phyloP scores from a whole-genome alignment of 2,797 vertebrate species.

The Phataginus tricuspis region DNA sequence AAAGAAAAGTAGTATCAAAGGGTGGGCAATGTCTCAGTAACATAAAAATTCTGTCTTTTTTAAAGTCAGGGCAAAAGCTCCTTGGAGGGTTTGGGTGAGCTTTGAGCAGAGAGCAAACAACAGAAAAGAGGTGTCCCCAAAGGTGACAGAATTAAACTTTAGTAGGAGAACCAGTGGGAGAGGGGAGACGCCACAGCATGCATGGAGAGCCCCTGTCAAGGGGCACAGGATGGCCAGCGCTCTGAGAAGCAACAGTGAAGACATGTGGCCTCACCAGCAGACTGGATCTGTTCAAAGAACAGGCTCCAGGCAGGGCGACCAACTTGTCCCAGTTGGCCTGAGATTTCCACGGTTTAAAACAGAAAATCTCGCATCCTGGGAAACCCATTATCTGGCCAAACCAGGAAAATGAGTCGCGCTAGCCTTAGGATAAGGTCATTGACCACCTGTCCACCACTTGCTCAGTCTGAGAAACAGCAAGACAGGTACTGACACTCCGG shows the following conservation, averaged over 20 bases:
- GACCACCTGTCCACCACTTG: no score
- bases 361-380: neutral
- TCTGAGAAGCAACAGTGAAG: neutral
- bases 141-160: no score
- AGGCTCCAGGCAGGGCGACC: neutral
- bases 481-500: neutral
- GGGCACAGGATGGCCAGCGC: accelerated
- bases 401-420: neutral
- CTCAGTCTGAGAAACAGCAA: neutral
- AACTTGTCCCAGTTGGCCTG: neutral
- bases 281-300: neutral
- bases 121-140: neutral
- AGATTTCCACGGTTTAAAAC: neutral
- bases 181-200: accelerated
- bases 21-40: neutral
- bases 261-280: accelerated
- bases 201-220: neutral
- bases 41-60: neutral
- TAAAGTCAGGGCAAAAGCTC: neutral
- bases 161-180: neutral
- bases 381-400: neutral
- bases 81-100: neutral
- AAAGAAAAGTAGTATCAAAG: neutral
- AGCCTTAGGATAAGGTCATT: neutral
- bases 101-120: neutral